Conservation (phyloP, 2,113 vertebrate species). For the Pungitius pungitius region DNA sequence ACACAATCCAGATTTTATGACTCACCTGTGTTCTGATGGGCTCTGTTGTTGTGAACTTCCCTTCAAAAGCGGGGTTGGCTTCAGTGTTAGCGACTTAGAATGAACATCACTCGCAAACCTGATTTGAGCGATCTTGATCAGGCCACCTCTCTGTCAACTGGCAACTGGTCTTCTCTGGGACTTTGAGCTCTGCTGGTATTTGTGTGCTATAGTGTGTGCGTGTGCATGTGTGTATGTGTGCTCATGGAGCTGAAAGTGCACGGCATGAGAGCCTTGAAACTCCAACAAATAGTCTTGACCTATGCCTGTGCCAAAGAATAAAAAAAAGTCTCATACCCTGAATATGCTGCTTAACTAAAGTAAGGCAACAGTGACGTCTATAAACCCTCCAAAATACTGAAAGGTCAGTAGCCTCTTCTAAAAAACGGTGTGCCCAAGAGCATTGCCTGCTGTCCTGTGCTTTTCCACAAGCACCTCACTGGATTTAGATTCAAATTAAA, state of each 20-base stretch:
- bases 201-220: constrained; percentile 32
- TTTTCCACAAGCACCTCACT: constrained; percentile 15
- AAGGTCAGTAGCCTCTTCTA: not conserved
- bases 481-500: constrained; percentile 48
- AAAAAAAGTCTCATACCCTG: not conserved
- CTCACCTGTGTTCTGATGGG: constrained; percentile 60
- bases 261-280: constrained; percentile 3
- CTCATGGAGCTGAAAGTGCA: constrained; percentile 11
- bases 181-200: constrained; percentile 53
- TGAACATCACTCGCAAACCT: constrained; percentile 11
- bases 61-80: constrained; percentile 15
- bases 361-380: not conserved
- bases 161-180: constrained; percentile 48
- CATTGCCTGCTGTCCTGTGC: not conserved
- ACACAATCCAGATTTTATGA: constrained; percentile 12
- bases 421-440: not conserved
- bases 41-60: constrained; percentile 22
- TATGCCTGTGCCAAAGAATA: not conserved
- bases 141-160: constrained; percentile 39
- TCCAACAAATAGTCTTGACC: constrained; percentile 4
- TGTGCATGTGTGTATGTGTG: constrained; percentile 32
- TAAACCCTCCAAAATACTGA: constrained; percentile 1
- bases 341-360: not conserved
- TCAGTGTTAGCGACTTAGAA: constrained; percentile 13
- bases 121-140: constrained; percentile 42